phyloP scores from a whole-genome alignment of 2,113 vertebrate genomes.

The Eublepharis macularius region DNA sequence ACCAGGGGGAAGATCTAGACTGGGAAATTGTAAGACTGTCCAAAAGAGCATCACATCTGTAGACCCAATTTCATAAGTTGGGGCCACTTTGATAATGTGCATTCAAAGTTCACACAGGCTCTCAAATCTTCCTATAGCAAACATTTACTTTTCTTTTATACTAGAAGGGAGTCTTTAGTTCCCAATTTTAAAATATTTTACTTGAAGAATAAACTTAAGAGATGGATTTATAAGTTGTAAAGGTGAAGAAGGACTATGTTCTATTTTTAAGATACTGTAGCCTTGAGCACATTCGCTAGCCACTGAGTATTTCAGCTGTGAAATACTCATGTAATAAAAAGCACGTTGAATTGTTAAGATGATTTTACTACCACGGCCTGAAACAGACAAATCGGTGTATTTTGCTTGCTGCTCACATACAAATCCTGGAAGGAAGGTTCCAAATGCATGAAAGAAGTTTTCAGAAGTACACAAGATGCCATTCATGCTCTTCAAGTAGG shows the following conservation, averaged over 20 bases:
- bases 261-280: neutral
- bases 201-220: neutral
- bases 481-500: neutral
- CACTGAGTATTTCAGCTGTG: slow-evolving; percentile 3
- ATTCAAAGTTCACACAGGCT: slow-evolving; percentile 47
- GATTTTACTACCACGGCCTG: neutral
- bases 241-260: neutral
- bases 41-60: too few relatives aligned
- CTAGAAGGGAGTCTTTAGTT: neutral
- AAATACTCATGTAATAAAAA: neutral
- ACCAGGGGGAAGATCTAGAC: too few relatives aligned
- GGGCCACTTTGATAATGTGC: too few relatives aligned
- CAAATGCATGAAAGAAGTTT: neutral
- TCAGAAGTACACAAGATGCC: neutral
- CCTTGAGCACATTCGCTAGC: neutral
- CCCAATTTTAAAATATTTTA: neutral
- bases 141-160: slow-evolving; percentile 4
- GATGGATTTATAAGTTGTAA: neutral
- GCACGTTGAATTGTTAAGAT: neutral
- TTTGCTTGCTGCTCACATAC: neutral
- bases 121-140: slow-evolving; percentile 35
- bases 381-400: neutral
- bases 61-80: too few relatives aligned
- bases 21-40: too few relatives aligned
- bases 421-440: neutral